Base-by-base conservation (phyloP, 2,797 vertebrate species). In the Picus viridis region DNA sequence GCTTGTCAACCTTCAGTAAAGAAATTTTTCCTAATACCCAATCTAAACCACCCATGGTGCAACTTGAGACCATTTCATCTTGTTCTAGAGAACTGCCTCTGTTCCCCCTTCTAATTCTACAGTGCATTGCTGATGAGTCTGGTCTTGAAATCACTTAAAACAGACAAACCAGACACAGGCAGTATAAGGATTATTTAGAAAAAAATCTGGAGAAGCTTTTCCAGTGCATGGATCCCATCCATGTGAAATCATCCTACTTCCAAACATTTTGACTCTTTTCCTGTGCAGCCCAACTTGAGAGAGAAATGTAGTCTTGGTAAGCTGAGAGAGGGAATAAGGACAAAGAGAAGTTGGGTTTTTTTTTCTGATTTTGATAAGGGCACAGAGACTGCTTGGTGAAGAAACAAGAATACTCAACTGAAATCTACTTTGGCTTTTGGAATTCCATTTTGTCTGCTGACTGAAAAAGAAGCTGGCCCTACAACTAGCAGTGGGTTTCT, bases 321-420 rank as follows among this genome's bases (percentile, higher is more conserved):
- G 13, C 1, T 63, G n/a, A 12, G 27, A 36, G 17, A 36, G 12
- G 4, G 10, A 51, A 2, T n/a, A n/a, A n/a, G 2, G 4, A 4
- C 15, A 86, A 74, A 30, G 3, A 57, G 2, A 19, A 13, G 18
- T 56, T 39, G 39, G 39, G 39, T 5, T 11, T 86, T 72, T 45
- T 32, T 39, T 62, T 71, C 26, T 69, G 8, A 8, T 62, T 14
- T 83, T 27, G 8, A 57, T 69, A 61, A 79, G 3, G 8, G 2
- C 29, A 14, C 32, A 16, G 45, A 45, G 15, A 62, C 9, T 23
- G 17, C 6, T 53, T 30, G 54, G 7, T 27, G 59, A 80, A 74
- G 69, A 92, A 85, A 71, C 0, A 0, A 6, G 34, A 62, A 45
- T 30, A 74, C 6, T 49, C 76, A 54, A 49, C 12, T 49, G 18